These are phyloP conservation scores for Coronaproctus castanopsis DNA, from an alignment of 2,888 invertebrate species.

Conservation along the genomic window DNA sequence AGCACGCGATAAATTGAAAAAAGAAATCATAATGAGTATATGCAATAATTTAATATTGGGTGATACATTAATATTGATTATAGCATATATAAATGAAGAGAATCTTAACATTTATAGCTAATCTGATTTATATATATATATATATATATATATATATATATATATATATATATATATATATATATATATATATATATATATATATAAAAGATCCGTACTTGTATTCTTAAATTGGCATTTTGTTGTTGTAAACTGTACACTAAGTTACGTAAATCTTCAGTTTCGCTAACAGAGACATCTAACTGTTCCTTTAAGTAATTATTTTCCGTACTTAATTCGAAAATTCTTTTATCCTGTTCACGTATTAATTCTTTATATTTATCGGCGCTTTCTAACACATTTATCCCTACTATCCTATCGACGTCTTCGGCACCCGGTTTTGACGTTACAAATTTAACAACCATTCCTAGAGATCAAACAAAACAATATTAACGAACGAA, in stretches of 20 bases:
- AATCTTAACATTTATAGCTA: too few relatives aligned
- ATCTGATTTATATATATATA: too few relatives aligned
- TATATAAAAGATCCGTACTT: too few relatives aligned
- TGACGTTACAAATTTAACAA: constrained; percentile 32
- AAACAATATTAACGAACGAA: too few relatives aligned
- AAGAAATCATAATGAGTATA: too few relatives aligned
- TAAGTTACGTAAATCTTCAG: constrained; percentile 46
- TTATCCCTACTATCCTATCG: constrained; percentile 11
- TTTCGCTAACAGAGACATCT: constrained; percentile 24
- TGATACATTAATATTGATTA: too few relatives aligned
- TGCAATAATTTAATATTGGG: too few relatives aligned
- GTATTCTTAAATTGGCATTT: constrained; percentile 56
- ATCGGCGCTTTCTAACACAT: constrained; percentile 32
- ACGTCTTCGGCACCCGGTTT: constrained; percentile 24
- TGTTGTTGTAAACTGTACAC: constrained; percentile 42
- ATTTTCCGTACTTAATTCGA: constrained; percentile 15
- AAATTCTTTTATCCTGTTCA: constrained; percentile 56
- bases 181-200: too few relatives aligned
- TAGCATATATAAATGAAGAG: too few relatives aligned
- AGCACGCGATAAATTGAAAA: too few relatives aligned
- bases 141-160: too few relatives aligned
- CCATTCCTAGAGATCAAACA: constrained; percentile 28
- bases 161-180: too few relatives aligned
- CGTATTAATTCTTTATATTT: constrained; percentile 82
- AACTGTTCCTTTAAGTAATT: constrained; percentile 17